A percentile compares a stretch with the other conserved stretches of the same genome.
Conservation (phyloP, 2,113 vertebrate genomes). For the Callithrix jacchus region DNA sequence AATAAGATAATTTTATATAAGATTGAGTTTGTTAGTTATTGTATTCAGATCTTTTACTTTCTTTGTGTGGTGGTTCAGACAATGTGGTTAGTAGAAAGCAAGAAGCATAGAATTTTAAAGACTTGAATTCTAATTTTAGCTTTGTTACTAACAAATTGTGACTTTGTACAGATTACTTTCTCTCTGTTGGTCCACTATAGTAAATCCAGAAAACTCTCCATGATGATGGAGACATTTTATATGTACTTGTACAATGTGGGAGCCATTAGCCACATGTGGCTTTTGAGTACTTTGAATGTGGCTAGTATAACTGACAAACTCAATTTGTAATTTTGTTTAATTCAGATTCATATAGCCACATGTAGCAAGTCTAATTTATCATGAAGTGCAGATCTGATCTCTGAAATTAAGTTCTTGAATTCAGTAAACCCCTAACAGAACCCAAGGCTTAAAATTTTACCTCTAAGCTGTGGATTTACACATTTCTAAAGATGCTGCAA, state of each 20-base stretch:
- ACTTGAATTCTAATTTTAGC: not conserved
- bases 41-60: not conserved
- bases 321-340: not conserved
- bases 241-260: not conserved
- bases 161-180: not conserved
- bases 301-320: not conserved
- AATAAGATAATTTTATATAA: not conserved
- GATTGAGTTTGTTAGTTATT: not conserved
- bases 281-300: not conserved
- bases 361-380: not conserved
- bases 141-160: not conserved
- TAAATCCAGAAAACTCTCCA: not conserved
- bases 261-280: not conserved
- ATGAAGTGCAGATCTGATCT: not conserved
- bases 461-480: not conserved
- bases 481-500: not conserved
- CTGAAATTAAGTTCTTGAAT: not conserved
- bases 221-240: not conserved
- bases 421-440: not conserved
- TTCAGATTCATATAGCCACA: not conserved
- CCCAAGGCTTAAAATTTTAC: not conserved
- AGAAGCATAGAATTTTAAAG: not conserved
- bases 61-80: not conserved
- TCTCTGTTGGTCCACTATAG: not conserved
- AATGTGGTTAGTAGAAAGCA: not conserved